These are phyloP conservation scores for Brachionus manjavacas DNA, from an alignment of 1,140 invertebrate genomes.

Conservation along the genomic window DNA sequence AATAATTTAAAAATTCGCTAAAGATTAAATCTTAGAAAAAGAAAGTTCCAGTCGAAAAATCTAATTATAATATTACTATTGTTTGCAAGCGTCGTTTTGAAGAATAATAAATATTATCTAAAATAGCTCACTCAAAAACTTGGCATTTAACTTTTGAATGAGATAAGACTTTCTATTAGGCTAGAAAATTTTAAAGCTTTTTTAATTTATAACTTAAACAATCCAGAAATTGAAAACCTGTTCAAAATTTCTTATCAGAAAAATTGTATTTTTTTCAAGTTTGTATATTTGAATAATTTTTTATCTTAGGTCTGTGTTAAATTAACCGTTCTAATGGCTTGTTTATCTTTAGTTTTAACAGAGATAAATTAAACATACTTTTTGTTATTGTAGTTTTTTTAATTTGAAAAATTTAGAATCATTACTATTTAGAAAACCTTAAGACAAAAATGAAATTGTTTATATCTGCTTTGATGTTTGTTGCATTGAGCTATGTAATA, in stretches of 20 bases:
- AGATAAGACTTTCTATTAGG: not conserved
- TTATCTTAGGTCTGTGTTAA: not conserved
- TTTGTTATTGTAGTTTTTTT: constrained; percentile 1
- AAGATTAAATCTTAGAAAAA: not conserved
- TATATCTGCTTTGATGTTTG: not conserved
- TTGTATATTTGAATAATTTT: not conserved
- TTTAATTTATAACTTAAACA: not conserved
- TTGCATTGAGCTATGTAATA: not conserved
- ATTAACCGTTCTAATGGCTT: not conserved
- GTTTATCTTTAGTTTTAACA: not conserved
- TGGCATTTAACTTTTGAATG: not conserved
- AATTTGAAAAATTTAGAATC: not conserved
- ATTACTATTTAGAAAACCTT: not conserved
- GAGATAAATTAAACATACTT: not conserved
- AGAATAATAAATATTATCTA: not conserved
- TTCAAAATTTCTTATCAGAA: constrained; percentile 8
- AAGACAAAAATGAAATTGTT: not conserved
- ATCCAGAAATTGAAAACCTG: constrained; percentile 26
- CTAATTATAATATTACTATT: not conserved
- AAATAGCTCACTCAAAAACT: not conserved
- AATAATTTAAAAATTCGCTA: not conserved
- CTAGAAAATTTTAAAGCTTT: not conserved
- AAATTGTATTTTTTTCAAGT: not conserved
- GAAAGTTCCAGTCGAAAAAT: not conserved
- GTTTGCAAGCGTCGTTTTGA: not conserved